Evolutionary conservation across 2,888 invertebrate species (phyloP).

Genomic region (Poecilobothrus nobilitatus): DNA sequence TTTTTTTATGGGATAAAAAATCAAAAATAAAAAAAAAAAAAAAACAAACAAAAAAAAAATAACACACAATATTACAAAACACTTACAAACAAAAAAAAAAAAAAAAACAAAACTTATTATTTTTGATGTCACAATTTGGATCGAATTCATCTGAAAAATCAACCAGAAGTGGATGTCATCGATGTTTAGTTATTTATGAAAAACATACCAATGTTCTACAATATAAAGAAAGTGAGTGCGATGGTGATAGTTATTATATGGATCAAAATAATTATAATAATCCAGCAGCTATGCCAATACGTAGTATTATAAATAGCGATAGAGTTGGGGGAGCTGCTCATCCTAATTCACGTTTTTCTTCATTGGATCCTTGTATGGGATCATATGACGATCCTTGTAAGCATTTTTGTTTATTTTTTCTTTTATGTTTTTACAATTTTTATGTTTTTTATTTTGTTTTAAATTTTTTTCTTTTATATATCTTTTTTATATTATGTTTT

Average conservation of each 20-base stretch:
- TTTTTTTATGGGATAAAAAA: no score
- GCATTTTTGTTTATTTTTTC: constrained; percentile 34
- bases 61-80: no score
- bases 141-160: not conserved
- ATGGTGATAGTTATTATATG: constrained; percentile 47
- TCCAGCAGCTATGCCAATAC: constrained; percentile 47
- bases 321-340: constrained; percentile 46
- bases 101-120: not conserved
- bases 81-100: not conserved
- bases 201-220: constrained; percentile 91
- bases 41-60: no score
- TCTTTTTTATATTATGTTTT: constrained; percentile 18
- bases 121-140: not conserved
- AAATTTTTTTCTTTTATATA: constrained; percentile 14
- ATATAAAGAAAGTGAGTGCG: constrained; percentile 93
- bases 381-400: constrained; percentile 47
- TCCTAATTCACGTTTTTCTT: constrained; percentile 47
- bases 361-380: constrained; percentile 47
- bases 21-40: no score
- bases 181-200: constrained; percentile 91
- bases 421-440: not conserved
- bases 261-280: constrained; percentile 40
- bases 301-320: constrained; percentile 46
- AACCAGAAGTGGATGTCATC: constrained; percentile 82
- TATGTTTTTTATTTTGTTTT: not conserved